These are phyloP conservation scores for Stomatorhinus walkeri DNA, from an alignment of 2,797 vertebrate species.

Conservation along the genomic window DNA sequence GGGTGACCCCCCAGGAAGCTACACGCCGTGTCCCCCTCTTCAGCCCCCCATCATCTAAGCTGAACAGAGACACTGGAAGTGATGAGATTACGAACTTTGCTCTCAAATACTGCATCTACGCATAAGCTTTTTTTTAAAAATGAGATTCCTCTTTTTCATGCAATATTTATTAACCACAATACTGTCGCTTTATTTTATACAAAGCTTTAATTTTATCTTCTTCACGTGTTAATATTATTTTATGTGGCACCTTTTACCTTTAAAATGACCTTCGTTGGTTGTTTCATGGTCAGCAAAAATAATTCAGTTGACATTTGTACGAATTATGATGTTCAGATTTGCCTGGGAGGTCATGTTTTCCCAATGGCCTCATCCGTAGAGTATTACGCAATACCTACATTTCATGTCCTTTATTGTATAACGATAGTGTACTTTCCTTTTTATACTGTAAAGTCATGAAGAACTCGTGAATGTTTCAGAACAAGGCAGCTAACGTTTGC, in stretches of 20 bases:
- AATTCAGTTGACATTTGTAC: not conserved
- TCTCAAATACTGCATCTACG: not conserved
- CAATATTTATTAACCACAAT: constrained; percentile 11
- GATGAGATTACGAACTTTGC: not conserved
- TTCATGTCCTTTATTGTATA: not conserved
- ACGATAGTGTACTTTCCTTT: not conserved
- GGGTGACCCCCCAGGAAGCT: constrained; percentile 28
- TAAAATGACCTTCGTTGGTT: not conserved
- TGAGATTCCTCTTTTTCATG: not conserved
- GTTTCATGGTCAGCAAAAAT: not conserved
- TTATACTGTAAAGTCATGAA: not conserved
- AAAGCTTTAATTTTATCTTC: not conserved
- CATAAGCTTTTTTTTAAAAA: not conserved
- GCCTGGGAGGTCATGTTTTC: not conserved
- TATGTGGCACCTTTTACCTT: not conserved
- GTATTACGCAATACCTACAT: not conserved
- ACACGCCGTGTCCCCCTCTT: constrained; percentile 54
- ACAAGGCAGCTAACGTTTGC: not conserved
- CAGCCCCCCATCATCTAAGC: constrained; percentile 47
- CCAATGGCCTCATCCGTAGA: not conserved
- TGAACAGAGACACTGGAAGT: not conserved
- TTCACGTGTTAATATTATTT: not conserved
- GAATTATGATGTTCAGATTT: not conserved
- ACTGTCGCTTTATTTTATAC: not conserved
- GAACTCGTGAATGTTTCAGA: not conserved